Evolutionary conservation across 2,888 invertebrate species (phyloP), one percentile per base, ranked within the genome.

Genomic region (Mycalesis mineus): DNA sequence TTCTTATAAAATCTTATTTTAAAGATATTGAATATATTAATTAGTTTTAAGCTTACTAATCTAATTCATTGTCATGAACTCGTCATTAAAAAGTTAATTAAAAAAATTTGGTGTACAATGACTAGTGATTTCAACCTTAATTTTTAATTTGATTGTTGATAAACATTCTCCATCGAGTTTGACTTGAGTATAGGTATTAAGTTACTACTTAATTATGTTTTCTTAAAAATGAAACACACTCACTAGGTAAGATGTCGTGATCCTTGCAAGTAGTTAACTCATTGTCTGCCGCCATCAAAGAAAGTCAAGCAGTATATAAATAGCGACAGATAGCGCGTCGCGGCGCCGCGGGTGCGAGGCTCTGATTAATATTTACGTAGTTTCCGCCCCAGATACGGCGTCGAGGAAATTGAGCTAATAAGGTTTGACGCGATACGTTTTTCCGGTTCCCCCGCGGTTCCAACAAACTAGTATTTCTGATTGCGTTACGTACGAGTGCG

Each of bases 351-450:
- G 22, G 7, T 28, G 28, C n/a, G 22, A 22, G 17, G 2, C 8
- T 9, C 17, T 41, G 22, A 42, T 42, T 42, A 28, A 44, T 44
- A 45, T 29, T 45, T 45, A 29, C 29, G 29, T 45, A 29, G 14
- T 45, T 45, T 45, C 45, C 45, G 29, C 5, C 29, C 29, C 29
- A 29, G 45, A 29, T 29, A 45, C 29, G 13, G 29, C 29, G 13
- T 13, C 14, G 45, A 4, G 41, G 45, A 45, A 45, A 45, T 45
- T 45, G 29, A 45, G 29, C 28, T 45, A 45, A 45, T 45, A 29
- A 45, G 8, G 28, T 45, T 22, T 14, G 45, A 29, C 45, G 29
- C 29, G 45, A 31, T 31, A 45, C 45, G 29, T 9, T 29, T 13
- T 44, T 29, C 44, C 29, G 29, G 9, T 29, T 14, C 14, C 14